These are phyloP conservation scores for Eurystomus glaucurus DNA, from an alignment of 2,797 vertebrate species.

Conservation along the genomic window DNA sequence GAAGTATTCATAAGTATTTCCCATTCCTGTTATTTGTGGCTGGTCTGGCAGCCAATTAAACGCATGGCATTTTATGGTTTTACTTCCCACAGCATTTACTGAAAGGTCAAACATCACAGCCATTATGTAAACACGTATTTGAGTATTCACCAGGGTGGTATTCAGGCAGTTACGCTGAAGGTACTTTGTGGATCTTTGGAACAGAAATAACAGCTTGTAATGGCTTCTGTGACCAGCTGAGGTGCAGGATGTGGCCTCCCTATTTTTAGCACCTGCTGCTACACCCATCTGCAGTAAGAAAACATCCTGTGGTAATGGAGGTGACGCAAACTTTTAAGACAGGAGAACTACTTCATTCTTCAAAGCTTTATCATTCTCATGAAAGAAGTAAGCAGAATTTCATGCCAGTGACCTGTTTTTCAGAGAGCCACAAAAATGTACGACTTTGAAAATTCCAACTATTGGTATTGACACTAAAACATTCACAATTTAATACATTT, in stretches of 20 bases:
- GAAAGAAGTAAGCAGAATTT: not conserved
- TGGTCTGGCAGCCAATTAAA: not conserved
- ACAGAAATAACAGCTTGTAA: not conserved
- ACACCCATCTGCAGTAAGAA: not conserved
- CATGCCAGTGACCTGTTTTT: not conserved
- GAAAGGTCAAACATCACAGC: not conserved
- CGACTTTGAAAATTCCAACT: not conserved
- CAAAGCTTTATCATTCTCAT: not conserved
- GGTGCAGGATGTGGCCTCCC: conserved; percentile 31
- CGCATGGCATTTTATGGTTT: not conserved
- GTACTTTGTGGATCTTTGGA: not conserved
- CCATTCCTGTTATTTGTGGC: not conserved
- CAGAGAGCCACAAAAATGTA: not conserved
- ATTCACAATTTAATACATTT: not conserved
- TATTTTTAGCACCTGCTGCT: conserved; percentile 41
- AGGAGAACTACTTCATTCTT: not conserved
- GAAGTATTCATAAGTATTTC: not conserved
- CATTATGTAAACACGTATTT: not conserved
- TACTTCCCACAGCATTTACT: not conserved
- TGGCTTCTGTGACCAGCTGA: not conserved
- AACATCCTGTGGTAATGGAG: conserved; percentile 19
- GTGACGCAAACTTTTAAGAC: not conserved
- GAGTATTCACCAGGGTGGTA: not conserved
- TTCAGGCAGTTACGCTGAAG: not conserved
- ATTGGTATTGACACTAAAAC: not conserved